Percentiles rank a stretch among this genome's conserved stretches.
phyloP scores from a whole-genome alignment of 2,888 invertebrate species.

The Scaptomyza reducta region DNA sequence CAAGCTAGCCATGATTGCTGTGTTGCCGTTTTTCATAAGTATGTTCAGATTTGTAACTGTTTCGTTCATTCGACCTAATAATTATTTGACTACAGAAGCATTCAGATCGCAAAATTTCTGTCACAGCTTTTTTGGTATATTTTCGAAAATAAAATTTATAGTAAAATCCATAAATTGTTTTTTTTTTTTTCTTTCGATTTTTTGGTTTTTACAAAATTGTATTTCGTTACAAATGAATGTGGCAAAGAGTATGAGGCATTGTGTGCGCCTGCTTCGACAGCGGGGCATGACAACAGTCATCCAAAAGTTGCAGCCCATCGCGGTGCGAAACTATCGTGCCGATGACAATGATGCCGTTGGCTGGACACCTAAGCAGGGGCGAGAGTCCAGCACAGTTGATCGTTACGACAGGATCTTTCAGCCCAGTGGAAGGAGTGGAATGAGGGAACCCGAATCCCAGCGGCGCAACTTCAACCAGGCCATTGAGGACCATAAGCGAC shows the following conservation, averaged over 20 bases:
- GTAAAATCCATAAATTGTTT: neutral
- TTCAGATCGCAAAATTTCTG: slow-evolving; percentile 39
- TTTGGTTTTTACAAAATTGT: neutral
- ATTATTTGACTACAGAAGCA: slow-evolving; percentile 26
- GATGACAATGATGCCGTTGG: slow-evolving; percentile 4
- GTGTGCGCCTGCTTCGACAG: slow-evolving; percentile 1
- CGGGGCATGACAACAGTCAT: neutral
- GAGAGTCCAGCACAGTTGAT: no score
- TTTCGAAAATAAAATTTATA: neutral
- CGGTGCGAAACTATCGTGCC: slow-evolving; percentile 13
- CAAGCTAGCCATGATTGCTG: slow-evolving; percentile 5
- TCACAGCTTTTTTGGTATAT: slow-evolving; percentile 16
- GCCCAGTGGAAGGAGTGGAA: neutral
- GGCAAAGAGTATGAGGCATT: slow-evolving; percentile 11
- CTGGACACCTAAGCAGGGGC: neutral
- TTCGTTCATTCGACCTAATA: neutral
- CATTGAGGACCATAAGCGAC: slow-evolving; percentile 38
- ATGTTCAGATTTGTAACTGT: no score
- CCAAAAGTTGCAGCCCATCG: neutral
- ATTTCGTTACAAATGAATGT: slow-evolving; percentile 19
- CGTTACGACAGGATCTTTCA: no score
- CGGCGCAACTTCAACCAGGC: slow-evolving; percentile 26
- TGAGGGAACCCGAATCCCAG: slow-evolving; percentile 10
- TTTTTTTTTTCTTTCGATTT: neutral
- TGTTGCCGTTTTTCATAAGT: neutral